These are phyloP conservation scores for Leptura quadrifasciata DNA, from an alignment of 2,888 invertebrate genomes.

Conservation along the genomic window DNA sequence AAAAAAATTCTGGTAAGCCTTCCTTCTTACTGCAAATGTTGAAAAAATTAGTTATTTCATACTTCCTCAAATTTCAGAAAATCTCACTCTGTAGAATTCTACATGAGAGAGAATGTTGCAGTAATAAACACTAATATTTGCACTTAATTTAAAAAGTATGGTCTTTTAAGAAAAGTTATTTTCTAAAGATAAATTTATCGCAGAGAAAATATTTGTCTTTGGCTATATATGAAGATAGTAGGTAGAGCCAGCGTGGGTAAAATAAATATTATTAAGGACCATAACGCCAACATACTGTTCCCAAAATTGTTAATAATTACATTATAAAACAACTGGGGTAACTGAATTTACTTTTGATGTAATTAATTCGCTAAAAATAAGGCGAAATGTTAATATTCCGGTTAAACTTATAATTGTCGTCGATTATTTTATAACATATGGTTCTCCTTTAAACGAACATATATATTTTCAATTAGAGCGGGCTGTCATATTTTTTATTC, in stretches of 20 bases:
- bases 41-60: no score
- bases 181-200: slow-evolving; percentile 62
- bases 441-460: slow-evolving; percentile 25
- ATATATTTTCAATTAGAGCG: slow-evolving; percentile 9
- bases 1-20: no score
- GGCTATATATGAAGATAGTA: slow-evolving; percentile 58
- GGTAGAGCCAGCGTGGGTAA: slow-evolving; percentile 64
- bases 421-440: slow-evolving; percentile 17
- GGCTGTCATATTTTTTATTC: background rate
- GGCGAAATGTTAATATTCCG: slow-evolving; percentile 18
- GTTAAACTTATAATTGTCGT: slow-evolving; percentile 10
- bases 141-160: slow-evolving; percentile 24
- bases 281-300: slow-evolving; percentile 53
- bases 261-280: slow-evolving; percentile 64
- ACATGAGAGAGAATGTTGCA: slow-evolving; percentile 2
- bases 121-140: slow-evolving; percentile 34
- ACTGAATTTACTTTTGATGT: slow-evolving; percentile 16
- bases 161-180: slow-evolving; percentile 37
- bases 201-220: slow-evolving; percentile 64
- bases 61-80: background rate
- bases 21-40: no score
- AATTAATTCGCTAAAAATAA: slow-evolving; percentile 34
- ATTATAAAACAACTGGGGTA: slow-evolving; percentile 18
- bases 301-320: slow-evolving; percentile 44
- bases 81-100: slow-evolving; percentile 19